phyloP scores from a whole-genome alignment of 2,113 vertebrate genomes.

The Bos javanicus region DNA sequence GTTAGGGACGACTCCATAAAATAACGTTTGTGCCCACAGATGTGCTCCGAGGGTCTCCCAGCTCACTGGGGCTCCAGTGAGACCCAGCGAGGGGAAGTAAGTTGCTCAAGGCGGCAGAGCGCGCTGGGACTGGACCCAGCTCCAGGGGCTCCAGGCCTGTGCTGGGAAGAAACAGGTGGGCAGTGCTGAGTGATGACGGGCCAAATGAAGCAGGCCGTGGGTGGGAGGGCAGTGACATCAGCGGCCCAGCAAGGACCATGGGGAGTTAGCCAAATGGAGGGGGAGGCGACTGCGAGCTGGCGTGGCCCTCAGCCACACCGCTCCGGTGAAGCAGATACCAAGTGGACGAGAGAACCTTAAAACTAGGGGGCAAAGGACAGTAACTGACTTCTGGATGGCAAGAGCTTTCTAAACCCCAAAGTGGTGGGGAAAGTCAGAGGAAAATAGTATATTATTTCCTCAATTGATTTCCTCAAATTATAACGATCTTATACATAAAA shows the following conservation, averaged over 20 bases:
- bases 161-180: neutral
- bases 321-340: neutral
- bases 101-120: neutral
- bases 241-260: fast-evolving
- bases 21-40: neutral
- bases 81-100: no score
- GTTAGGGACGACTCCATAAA: neutral
- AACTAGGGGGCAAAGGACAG: fast-evolving
- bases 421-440: neutral
- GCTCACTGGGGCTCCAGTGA: neutral
- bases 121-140: neutral
- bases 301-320: no score
- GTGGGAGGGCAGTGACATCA: fast-evolving
- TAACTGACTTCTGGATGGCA: neutral
- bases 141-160: neutral
- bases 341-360: neutral
- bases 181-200: fast-evolving
- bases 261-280: fast-evolving
- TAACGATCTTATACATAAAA: neutral
- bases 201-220: fast-evolving
- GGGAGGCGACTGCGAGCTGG: fast-evolving
- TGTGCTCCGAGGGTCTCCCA: fast-evolving
- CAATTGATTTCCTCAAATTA: neutral
- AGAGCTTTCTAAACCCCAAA: neutral
- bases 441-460: neutral